phyloP scores from a whole-genome alignment of 2,113 vertebrate genomes.

The Seriola quinqueradiata region DNA sequence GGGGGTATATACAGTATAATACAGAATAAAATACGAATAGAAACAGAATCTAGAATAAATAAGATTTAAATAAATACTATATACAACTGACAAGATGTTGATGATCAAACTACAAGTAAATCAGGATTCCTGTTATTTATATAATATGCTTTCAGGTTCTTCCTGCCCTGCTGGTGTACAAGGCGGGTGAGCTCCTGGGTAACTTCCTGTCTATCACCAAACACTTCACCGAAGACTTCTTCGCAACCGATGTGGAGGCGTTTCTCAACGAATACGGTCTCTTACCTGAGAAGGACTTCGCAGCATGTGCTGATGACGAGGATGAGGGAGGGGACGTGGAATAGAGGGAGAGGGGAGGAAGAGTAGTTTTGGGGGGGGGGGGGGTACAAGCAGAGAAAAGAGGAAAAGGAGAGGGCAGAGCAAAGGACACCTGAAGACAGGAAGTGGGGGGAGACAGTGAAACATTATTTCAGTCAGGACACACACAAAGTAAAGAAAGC shows the following conservation, averaged over 20 bases:
- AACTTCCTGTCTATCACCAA: slow-evolving; percentile 92
- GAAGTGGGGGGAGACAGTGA: neutral
- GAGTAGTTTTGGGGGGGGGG: neutral
- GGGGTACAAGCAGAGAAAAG: neutral
- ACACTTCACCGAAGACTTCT: slow-evolving; percentile 92
- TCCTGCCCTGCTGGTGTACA: slow-evolving; percentile 93
- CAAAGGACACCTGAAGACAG: neutral
- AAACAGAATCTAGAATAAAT: too few relatives aligned
- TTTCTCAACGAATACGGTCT: slow-evolving; percentile 95
- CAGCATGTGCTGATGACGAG: slow-evolving; percentile 76
- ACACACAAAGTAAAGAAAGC: neutral
- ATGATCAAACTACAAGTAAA: too few relatives aligned
- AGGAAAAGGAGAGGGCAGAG: neutral
- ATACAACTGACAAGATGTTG: too few relatives aligned
- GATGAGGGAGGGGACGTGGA: slow-evolving; percentile 85
- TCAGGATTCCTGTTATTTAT: neutral
- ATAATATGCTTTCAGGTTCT: slow-evolving; percentile 84
- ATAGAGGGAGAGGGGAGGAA: slow-evolving; percentile 44
- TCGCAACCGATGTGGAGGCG: slow-evolving; percentile 91
- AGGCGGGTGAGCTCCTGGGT: slow-evolving; percentile 92
- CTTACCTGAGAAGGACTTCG: slow-evolving; percentile 89
- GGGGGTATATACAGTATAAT: too few relatives aligned
- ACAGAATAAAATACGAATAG: too few relatives aligned
- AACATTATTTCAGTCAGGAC: slow-evolving; percentile 1
- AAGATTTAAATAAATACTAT: too few relatives aligned